Percentiles rank a stretch among this genome's conserved stretches.
phyloP scores from a whole-genome alignment of 1,140 invertebrate species.

The Drosophila teissieri region DNA sequence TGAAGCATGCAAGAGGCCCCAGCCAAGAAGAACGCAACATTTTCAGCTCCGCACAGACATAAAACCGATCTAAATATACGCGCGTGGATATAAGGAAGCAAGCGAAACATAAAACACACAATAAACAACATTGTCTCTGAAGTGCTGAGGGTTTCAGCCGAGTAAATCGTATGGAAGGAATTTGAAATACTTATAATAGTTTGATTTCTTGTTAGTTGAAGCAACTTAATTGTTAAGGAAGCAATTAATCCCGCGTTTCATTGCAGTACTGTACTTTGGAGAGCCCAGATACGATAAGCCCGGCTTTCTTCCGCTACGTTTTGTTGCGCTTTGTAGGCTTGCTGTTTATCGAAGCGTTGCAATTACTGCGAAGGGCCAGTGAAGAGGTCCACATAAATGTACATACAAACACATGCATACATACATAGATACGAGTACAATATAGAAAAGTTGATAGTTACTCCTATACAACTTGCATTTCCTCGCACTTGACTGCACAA shows the following conservation, averaged over 20 bases:
- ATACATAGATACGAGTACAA: conserved; percentile 3
- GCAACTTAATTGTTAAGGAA: not conserved
- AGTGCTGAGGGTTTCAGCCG: not conserved
- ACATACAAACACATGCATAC: not conserved
- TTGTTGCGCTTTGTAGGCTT: conserved; percentile 51
- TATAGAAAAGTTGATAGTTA: conserved; percentile 34
- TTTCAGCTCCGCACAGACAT: conserved; percentile 60
- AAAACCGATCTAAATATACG: conserved; percentile 51
- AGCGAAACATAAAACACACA: conserved; percentile 2
- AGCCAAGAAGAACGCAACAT: conserved; percentile 64
- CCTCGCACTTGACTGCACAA: conserved; percentile 78
- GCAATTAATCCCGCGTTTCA: not conserved
- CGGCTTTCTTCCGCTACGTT: conserved; percentile 69
- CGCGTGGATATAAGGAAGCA: conserved; percentile 20
- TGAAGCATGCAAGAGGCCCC: conserved; percentile 70
- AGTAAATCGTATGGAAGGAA: too few relatives aligned
- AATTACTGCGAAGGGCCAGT: conserved; percentile 69
- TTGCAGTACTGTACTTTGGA: conserved; percentile 20
- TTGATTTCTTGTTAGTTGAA: not conserved
- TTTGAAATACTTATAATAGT: not conserved
- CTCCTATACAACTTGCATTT: conserved; percentile 60
- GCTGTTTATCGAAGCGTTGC: conserved; percentile 77
- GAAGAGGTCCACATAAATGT: conserved; percentile 36
- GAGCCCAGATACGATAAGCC: conserved; percentile 28
- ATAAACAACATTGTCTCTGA: conserved; percentile 29